phyloP scores from a whole-genome alignment of 2,113 vertebrate genomes.

The Clarias macrocephalus region DNA sequence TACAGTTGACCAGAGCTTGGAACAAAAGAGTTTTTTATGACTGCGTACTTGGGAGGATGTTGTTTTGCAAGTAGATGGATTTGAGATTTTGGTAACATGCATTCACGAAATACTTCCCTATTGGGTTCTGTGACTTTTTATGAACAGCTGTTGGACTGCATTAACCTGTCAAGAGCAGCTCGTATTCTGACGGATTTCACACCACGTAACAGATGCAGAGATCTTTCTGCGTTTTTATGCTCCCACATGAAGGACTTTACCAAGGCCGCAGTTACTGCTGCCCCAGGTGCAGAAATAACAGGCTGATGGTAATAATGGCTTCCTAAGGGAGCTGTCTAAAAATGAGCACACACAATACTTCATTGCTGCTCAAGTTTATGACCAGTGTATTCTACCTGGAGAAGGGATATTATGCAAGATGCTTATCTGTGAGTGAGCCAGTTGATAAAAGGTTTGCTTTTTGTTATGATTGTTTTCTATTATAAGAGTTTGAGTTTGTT shows the following conservation, averaged over 20 bases:
- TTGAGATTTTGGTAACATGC: slow-evolving; percentile 12
- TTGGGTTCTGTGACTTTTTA: neutral
- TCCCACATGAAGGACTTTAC: neutral
- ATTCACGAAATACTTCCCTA: neutral
- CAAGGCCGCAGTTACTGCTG: neutral
- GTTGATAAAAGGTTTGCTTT: neutral
- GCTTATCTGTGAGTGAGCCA: neutral
- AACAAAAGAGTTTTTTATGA: slow-evolving; percentile 11
- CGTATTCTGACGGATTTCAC: neutral
- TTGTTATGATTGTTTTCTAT: neutral
- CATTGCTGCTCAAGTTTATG: neutral
- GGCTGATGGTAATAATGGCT: slow-evolving; percentile 1
- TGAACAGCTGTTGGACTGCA: neutral
- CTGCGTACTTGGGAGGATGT: neutral
- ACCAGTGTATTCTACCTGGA: neutral
- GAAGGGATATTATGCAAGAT: neutral
- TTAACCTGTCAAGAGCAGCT: neutral
- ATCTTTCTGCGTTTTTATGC: neutral
- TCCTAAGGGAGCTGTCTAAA: slow-evolving; percentile 24
- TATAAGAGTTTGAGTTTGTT: slow-evolving; percentile 1
- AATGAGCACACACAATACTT: slow-evolving; percentile 9
- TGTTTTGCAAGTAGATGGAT: neutral
- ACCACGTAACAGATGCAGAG: neutral
- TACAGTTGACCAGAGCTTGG: neutral
- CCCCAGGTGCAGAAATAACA: slow-evolving; percentile 22